Base-by-base conservation (phyloP, 1,140 invertebrate species). In the Artemia franciscana region DNA sequence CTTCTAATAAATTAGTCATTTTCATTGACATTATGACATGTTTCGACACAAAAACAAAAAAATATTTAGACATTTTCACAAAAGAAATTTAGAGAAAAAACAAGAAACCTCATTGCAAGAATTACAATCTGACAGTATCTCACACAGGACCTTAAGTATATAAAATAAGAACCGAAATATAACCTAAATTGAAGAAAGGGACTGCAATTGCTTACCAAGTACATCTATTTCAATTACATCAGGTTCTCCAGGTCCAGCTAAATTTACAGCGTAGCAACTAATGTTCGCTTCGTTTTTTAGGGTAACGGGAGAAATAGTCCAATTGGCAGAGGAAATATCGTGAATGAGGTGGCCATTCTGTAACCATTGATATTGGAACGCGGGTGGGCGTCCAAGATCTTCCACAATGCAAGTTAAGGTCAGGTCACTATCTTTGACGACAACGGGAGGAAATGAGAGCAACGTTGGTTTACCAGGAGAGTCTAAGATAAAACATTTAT, bases 241-340 rank as follows among this genome's bases (percentile, higher is more conserved):
- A 5, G 80, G 75, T 58, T 80, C 78, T 2, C 88, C 86, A 65
- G 82, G 79, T 0, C 88, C 88, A 4, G 85, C 88, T 24, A 82
- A 79, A 71, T 89, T 91, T 68, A 80, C 78, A 0, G 86, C 87
- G 62, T 83, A 78, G 69, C 90, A 93, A 0, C 86, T 86, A 74
- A 89, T 91, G 75, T 89, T 90, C 65, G 85, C 84, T 57, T 84
- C 78, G 26, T 84, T 85, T 69, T 87, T 84, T 27, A 91, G 73
- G 24, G 83, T 83, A 4, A 88, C 85, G 0, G 84, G 82, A 58
- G 84, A 80, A 59, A 91, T 84, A 26, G 80, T 84, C 77, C 83
- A 84, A 64, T 83, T 81, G 57, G 81, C 76, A 7, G 82, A 78
- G 27, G 82, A 82, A 58, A 85, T 79, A 66, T 88, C 84, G 56